Percentiles rank a stretch among this genome's conserved stretches.
These are phyloP conservation scores for Lepetodrilus schrolli DNA, from an alignment of 2,888 invertebrate genomes.

Conservation along the genomic window DNA sequence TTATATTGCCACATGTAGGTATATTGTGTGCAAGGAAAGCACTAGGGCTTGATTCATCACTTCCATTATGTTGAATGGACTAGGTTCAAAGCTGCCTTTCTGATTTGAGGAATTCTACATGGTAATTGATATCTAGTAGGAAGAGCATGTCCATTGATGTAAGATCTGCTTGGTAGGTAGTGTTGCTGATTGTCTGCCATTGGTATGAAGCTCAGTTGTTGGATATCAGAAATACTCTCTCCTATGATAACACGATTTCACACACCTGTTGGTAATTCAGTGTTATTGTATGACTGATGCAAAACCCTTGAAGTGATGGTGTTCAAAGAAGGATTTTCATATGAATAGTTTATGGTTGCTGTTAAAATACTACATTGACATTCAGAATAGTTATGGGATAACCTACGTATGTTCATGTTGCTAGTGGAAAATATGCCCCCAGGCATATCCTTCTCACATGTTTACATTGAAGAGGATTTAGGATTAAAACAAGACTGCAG, in stretches of 20 bases:
- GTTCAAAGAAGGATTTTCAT: background rate
- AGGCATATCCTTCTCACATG: no score
- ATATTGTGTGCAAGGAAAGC: no score
- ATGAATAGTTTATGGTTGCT: background rate
- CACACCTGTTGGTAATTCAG: background rate
- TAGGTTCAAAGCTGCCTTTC: background rate
- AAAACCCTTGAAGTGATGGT: background rate
- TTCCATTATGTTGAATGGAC: no score
- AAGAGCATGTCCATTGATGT: background rate
- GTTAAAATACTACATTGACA: no score
- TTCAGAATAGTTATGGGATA: no score
- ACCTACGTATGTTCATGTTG: background rate
- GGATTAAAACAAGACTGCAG: background rate
- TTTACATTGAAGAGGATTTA: background rate
- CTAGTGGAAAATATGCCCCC: no score
- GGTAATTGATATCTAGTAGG: background rate
- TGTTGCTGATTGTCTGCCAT: background rate
- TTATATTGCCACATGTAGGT: no score
- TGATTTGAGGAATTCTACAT: background rate
- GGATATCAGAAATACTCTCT: background rate
- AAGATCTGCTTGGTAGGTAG: no score
- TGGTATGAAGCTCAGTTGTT: background rate
- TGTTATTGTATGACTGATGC: no score
- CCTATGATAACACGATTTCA: background rate
- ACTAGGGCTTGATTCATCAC: no score